Base-by-base conservation (phyloP, 2,888 invertebrate genomes). In the Meloe dianella region DNA sequence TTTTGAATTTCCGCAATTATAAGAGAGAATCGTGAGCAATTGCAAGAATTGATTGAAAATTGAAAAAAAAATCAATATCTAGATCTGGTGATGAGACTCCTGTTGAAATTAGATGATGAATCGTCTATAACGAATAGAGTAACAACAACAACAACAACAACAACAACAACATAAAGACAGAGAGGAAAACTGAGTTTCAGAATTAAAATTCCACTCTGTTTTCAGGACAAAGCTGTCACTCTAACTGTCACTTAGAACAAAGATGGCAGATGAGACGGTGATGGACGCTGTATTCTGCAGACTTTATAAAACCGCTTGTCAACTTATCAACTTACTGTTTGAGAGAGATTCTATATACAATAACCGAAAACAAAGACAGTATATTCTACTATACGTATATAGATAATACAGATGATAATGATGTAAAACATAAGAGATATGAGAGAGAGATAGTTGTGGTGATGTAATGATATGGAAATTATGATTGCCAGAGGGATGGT, bases 181-280 rank as follows among this genome's bases (percentile, higher is more conserved):
- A 47, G 0, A 5, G 47, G 7, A 74, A 70, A 74, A 74, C 9
- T 41, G 17, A 41, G 5, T 47, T 47, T 47, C 75, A 77, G 79
- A 82, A 83, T 82, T 83, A 82, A 83, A 83, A 82, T 82, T 82
- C 82, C 80, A 76, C 77, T 77, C 75, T 75, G 78, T 78, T 79
- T 47, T 76, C 79, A 73, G 78, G 81, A 82, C 82, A 81, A 81
- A 82, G 80, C 81, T 79, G 83, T 82, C 83, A 82, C 78, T 81
- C 81, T 72, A 68, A 63, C 75, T 80, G 82, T 82, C 83, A 82
- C 81, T 83, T 82, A 83, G 75, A 78, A 79, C 79, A 80, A 80
- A 80, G 79, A 81, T 78, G 78, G 76, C 74, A 77, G 78, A 79
- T 76, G 80, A 80, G 81, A 80, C 79, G 77, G 78, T 74, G 74